A percentile compares a stretch with the other conserved stretches of the same genome.
phyloP scores from a whole-genome alignment of 2,113 vertebrate species.

The Sclerurus mexicanus region DNA sequence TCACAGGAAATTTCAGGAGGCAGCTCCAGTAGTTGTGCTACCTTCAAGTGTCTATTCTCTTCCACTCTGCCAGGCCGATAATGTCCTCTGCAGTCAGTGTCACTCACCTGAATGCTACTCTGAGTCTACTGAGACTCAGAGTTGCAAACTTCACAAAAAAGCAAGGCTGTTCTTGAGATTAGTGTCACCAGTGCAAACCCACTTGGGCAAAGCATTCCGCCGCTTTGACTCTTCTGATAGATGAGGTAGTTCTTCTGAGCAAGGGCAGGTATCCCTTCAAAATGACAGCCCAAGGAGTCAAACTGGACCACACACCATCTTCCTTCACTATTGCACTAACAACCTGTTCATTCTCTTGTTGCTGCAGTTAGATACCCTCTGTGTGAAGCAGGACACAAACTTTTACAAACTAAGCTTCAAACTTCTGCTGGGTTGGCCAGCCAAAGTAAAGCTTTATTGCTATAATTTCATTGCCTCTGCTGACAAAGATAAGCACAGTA shows the following conservation, averaged over 20 bases:
- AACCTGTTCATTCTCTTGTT: neutral
- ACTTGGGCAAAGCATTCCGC: neutral
- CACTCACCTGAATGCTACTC: neutral
- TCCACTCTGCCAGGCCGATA: neutral
- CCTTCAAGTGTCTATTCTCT: neutral
- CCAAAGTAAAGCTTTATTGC: neutral
- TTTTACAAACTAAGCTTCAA: neutral
- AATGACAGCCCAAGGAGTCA: neutral
- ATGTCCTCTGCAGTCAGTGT: neutral
- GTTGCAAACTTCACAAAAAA: neutral
- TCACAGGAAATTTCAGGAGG: neutral
- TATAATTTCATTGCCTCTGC: neutral
- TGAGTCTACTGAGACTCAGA: neutral
- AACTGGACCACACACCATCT: neutral
- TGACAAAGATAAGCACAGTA: neutral
- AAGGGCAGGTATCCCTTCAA: neutral
- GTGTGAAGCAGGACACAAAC: neutral
- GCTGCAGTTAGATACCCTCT: neutral
- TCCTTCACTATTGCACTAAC: neutral
- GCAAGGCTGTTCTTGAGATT: neutral
- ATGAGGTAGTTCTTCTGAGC: neutral
- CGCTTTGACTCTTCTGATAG: neutral
- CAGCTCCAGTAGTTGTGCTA: neutral
- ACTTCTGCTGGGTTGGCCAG: neutral
- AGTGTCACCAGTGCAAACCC: neutral